Evolutionary conservation across 2,113 vertebrate species (phyloP), one percentile per base, ranked within the genome.

Genomic region (Uria aalge): DNA sequence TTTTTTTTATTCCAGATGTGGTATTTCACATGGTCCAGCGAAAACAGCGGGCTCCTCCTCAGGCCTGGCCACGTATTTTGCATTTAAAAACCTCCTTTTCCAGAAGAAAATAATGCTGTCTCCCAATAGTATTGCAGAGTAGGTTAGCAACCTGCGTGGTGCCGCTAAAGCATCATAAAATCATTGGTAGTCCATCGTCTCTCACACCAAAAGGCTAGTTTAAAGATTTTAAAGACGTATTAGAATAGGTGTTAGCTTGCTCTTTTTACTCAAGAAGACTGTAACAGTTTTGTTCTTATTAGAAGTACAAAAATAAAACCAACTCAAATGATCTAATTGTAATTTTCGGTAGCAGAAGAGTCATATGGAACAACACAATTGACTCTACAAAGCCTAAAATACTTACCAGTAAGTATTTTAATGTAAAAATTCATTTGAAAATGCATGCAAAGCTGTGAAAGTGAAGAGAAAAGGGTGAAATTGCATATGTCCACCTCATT

Each of bases 271-370:
- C 71, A 48, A 45, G 53, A 22, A 83, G 74, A 77, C 76, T 72
- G 5, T 45, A 88, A 85, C 50, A 59, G 73, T 59, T 74, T 74
- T 90, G 81, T 75, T 88, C 68, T 84, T 93, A 69, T 59, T 66
- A 60, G 43, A 86, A 82, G 29, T 22, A 90, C 57, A 92, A 95
- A 97, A 87, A 89, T 36, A 96, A 92, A 96, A 68, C 56, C 55
- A 66, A 72, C 67, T 88, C 75, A 95, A 93, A 94, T 72, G 8
- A 93, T 64, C 36, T 91, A 74, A 76, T 67, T 82, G 38, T 11
- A 82, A 56, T 92, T 94, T 89, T 63, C 41, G 68, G 82, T 64
- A 69, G 73, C 40, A 38, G 79, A 81, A 92, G 36, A 80, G 60
- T 82, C 87, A 47, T 7, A 63, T 3, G n/a, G 34, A 96, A 83